Base-by-base conservation (phyloP, 2,888 invertebrate species). In the Isoperla grammatica region DNA sequence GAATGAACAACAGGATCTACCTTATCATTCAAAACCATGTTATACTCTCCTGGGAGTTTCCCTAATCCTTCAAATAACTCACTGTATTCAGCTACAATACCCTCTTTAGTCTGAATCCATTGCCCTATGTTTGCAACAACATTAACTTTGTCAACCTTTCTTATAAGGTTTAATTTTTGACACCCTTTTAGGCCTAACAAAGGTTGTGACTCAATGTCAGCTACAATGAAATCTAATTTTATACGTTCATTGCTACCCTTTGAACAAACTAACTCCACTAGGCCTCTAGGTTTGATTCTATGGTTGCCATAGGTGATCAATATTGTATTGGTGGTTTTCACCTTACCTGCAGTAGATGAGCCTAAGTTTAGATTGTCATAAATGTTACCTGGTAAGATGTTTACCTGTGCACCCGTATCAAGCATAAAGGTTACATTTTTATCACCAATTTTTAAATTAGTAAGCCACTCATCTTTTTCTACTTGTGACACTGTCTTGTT, bases 1-100 rank as follows among this genome's bases (percentile, higher is more conserved):
- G 59, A 29, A 43, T 39, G 29, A 13, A 55, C 35, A 29, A 59
- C 59, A n/a, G 58, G 58, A 11, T 20, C 22, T 19, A 39, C 49
- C 6, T 13, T 35, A 11, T 45, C 17, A 13, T 17, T 50, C 35
- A 50, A 15, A 13, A 23, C 13, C 15, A 56, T 46, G 17, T 37
- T 22, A 46, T 46, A 19, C 13, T 43, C n/a, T 2, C 4, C 37
- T 12, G 45, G 45, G 11, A 56, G 6, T 37, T 29, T 20, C 9
- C 50, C 50, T 50, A 50, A n/a, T n/a, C 50, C 50, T 17, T 13
- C 11, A 50, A 50, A 50, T 15, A 50, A 19, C n/a, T 50, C 50
- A 13, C 19, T 29, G 19, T 17, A 50, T 15, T 50, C 35, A 35
- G 13, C 13, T 13, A 50, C 37, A 37, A 50, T 13, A 13, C 35